A percentile compares a stretch with the other conserved stretches of the same genome.
Evolutionary conservation across 2,113 vertebrate genomes (phyloP).

Genomic region (Fregetta grallaria): DNA sequence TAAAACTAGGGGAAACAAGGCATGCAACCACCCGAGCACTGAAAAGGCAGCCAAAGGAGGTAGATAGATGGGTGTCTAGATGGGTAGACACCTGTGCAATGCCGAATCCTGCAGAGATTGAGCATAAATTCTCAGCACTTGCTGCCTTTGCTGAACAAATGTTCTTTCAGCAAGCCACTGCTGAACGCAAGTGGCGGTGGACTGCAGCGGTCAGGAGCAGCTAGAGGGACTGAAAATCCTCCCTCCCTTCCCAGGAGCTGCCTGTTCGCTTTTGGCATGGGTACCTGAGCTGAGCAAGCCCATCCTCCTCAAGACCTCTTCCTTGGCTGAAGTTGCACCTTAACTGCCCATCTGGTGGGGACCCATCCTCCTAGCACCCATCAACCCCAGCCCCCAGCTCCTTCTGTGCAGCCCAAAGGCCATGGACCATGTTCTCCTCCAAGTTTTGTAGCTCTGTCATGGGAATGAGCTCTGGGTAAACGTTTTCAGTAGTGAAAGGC

Average conservation of each 20-base stretch:
- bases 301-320: not conserved
- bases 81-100: not conserved
- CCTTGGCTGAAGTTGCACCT: not conserved
- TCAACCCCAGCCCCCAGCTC: not conserved
- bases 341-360: too few relatives aligned
- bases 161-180: not conserved
- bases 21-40: accelerated
- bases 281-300: not conserved
- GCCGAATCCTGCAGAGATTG: not conserved
- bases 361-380: not conserved
- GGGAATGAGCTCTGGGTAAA: not conserved
- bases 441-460: not conserved
- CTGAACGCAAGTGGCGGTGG: not conserved
- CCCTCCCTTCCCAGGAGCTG: not conserved
- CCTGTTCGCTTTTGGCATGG: not conserved
- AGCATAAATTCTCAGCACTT: not conserved
- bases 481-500: not conserved
- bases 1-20: not conserved
- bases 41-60: not conserved
- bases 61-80: not conserved
- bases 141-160: not conserved
- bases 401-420: not conserved
- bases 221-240: not conserved
- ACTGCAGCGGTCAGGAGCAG: not conserved
- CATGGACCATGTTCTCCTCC: not conserved